Evolutionary conservation across 2,888 invertebrate genomes (phyloP).

Genomic region (Drosophila lutescens): DNA sequence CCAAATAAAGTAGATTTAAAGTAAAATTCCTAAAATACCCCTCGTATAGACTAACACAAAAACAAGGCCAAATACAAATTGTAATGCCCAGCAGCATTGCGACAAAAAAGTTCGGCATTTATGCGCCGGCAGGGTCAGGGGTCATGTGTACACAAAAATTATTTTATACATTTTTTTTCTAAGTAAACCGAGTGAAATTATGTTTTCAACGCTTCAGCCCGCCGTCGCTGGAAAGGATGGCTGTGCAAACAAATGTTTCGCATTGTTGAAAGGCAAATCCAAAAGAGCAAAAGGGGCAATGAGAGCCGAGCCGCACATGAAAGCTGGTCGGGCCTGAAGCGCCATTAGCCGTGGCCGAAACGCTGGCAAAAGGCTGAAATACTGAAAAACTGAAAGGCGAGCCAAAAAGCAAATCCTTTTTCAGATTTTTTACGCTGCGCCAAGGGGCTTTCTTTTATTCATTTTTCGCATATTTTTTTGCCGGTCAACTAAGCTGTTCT

Average conservation of each 20-base stretch:
- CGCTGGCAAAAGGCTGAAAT: constrained; percentile 30
- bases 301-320: constrained; percentile 29
- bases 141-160: constrained; percentile 26
- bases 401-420: constrained; percentile 51
- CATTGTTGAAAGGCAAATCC: constrained; percentile 62
- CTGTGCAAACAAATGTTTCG: constrained; percentile 75
- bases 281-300: constrained; percentile 49
- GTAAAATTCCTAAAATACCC: no score
- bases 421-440: constrained; percentile 66
- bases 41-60: constrained; percentile 2
- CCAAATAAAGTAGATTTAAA: no score
- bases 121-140: constrained; percentile 10
- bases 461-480: constrained; percentile 19
- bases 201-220: constrained; percentile 54
- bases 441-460: constrained; percentile 44
- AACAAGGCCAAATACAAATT: constrained; percentile 16
- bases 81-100: constrained; percentile 31
- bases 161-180: constrained; percentile 34
- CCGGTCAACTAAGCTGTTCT: constrained; percentile 65
- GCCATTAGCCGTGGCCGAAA: constrained; percentile 66
- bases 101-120: constrained; percentile 38
- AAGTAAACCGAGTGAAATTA: constrained; percentile 48
- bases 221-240: constrained; percentile 47
- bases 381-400: constrained; percentile 36
- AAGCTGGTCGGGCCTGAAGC: constrained; percentile 61